Conservation (phyloP, 2,888 invertebrate species). For the Caradrina kadenii region DNA sequence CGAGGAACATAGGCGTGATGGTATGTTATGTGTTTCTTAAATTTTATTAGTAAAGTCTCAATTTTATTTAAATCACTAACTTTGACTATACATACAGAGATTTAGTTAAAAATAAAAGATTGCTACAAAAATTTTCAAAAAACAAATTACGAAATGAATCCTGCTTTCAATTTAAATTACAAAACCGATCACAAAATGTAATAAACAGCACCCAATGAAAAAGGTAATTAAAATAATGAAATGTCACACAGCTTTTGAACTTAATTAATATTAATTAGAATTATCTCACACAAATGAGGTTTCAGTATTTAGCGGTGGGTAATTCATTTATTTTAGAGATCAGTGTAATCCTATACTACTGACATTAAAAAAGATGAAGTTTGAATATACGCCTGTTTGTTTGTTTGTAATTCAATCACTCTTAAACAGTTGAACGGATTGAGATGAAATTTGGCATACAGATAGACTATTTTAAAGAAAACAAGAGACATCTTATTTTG, state of each 20-base stretch:
- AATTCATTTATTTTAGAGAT: slow-evolving; percentile 3
- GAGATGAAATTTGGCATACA: background rate
- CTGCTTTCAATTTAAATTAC: slow-evolving; percentile 21
- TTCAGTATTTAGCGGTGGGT: slow-evolving; percentile 12
- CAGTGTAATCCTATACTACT: background rate
- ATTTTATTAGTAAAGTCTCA: too few species aligned
- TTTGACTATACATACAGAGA: too few species aligned
- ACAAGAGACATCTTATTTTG: too few species aligned
- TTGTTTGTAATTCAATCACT: background rate
- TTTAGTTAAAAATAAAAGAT: background rate
- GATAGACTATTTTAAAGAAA: background rate
- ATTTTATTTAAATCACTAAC: too few species aligned
- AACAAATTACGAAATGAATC: background rate
- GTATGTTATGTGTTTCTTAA: too few species aligned
- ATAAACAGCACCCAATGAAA: slow-evolving; percentile 22
- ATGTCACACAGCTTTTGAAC: slow-evolving; percentile 25
- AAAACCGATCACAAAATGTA: slow-evolving; percentile 35
- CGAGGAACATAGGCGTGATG: too few species aligned
- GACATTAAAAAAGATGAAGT: background rate
- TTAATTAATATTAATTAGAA: slow-evolving; percentile 47
- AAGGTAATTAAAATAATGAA: slow-evolving; percentile 27
- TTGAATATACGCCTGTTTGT: background rate
- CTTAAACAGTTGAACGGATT: background rate
- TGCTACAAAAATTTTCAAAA: background rate
- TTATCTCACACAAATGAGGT: slow-evolving; percentile 27